Evolutionary conservation across 2,113 vertebrate species (phyloP), one percentile per base, ranked within the genome.

Genomic region (Eulemur macaco): DNA sequence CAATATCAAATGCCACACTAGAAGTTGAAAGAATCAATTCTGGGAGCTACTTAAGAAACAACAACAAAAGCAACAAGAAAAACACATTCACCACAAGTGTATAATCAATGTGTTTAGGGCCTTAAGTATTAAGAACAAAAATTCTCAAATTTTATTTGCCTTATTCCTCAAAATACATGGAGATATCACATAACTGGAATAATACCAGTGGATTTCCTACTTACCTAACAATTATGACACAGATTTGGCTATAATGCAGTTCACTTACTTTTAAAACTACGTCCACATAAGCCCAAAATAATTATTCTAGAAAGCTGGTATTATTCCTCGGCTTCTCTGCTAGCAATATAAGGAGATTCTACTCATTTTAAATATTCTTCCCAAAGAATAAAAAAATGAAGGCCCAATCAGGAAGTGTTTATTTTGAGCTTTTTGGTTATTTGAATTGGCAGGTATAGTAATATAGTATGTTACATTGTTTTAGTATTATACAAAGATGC

Each of bases 311-410:
- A 84, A 58, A 94, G 56, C 17, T 66, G 95, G 45, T 69, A 74
- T 91, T 94, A 94, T 39, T 91, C 39, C 47, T 66, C 42, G 68
- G 13, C 29, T 90, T 85, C 73, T 58, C 64, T 10, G 82, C 25
- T 6, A 63, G 23, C 14, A 76, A 18, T 58, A 18, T 6, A 54
- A 89, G 50, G 34, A 64, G 31, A 82, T 9, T 69, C 76, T 64
- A 83, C 17, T 45, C 60, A 93, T 39, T 76, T 74, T 23, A 83
- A 84, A 90, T 34, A 92, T 52, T 94, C 66, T 94, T 58, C 68
- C 89, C 82, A 47, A 92, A 94, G 74, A 69, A 58, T 68, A n/a
- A 91, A 23, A 89, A 74, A 91, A 76, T 64, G 15, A 76, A 83
- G 69, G 18, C 10, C 81, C 21, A 60, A 71, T n/a, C 31, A 66